Conservation (phyloP, 2,113 vertebrate genomes). For the Leucosticte australis region DNA sequence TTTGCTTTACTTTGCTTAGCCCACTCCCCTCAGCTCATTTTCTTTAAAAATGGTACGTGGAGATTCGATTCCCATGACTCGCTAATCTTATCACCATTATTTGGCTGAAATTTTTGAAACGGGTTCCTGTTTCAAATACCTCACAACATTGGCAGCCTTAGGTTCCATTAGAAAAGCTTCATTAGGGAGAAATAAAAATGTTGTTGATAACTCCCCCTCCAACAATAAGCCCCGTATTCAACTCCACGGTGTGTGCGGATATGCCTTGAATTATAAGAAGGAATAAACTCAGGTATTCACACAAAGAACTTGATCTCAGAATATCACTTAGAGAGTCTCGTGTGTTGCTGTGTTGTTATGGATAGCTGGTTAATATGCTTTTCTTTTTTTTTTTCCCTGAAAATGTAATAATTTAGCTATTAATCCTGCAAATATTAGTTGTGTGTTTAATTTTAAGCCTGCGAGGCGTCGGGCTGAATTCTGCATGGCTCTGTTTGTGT, state of each 20-base stretch:
- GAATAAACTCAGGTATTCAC: background rate
- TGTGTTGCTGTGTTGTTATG: background rate
- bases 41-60: conserved; percentile 19
- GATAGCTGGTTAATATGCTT: background rate
- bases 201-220: background rate
- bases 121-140: conserved; percentile 28
- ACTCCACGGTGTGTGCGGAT: fast-evolving
- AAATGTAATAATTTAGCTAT: background rate
- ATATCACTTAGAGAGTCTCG: background rate
- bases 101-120: conserved; percentile 42
- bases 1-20: conserved; percentile 38
- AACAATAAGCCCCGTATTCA: background rate
- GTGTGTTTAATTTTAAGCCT: background rate
- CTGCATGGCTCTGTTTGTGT: background rate
- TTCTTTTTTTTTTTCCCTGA: background rate
- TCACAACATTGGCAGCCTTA: conserved; percentile 22
- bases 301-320: background rate
- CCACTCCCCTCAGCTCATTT: background rate
- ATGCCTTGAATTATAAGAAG: background rate
- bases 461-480: background rate
- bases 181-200: conserved; percentile 36
- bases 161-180: conserved; percentile 41
- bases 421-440: background rate
- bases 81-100: conserved; percentile 49
- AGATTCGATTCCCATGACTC: conserved; percentile 37